Base-by-base conservation (phyloP, 2,113 vertebrate species). In the Hassar affinis region DNA sequence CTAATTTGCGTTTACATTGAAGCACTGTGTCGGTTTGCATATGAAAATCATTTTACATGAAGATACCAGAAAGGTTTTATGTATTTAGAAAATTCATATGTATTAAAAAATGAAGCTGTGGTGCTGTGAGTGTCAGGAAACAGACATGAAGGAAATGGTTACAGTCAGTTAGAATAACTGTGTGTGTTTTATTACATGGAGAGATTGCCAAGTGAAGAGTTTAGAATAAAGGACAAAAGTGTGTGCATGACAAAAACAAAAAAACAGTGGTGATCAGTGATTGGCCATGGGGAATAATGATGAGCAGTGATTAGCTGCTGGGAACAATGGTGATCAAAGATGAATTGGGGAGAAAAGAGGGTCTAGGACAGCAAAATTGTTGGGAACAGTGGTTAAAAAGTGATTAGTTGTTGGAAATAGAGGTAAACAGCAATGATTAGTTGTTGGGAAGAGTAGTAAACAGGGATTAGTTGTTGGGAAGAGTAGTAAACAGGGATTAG, bases 1-100 rank as follows among this genome's bases (percentile, higher is more conserved):
- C 14, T 75, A 18, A 75, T 75, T 75, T 75, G 47, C 47, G 52
- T 75, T 75, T 51, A 75, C 71, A 52, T 20, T 51, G 47, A 75
- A 30, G 9, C 1, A 7, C 6, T 25, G n/a, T n/a, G n/a, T n/a
- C 22, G 6, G 12, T 75, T 75, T 75, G 27, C 17, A 75, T 52
- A 20, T 52, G 49, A 11, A 52, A 75, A 33, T 54, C 38, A 15
- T 20, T 18, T 20, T 33, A 52, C 17, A 22, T 9, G 3, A 75
- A 75, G 27, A n/a, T n/a, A n/a, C n/a, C 52, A 33, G 49, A 2
- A 52, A 20, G 6, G 33, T 52, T 52, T 52, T 52, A 22, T 75
- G 66, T 12, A 42, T 69, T 69, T 69, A 45, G 20, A 8, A 9
- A 47, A 49, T 47, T n/a, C 25, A 49, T 8, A 51, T 74, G 25